These are phyloP conservation scores for Hemistola chrysoprasaria DNA, from an alignment of 2,888 invertebrate genomes.

Conservation along the genomic window DNA sequence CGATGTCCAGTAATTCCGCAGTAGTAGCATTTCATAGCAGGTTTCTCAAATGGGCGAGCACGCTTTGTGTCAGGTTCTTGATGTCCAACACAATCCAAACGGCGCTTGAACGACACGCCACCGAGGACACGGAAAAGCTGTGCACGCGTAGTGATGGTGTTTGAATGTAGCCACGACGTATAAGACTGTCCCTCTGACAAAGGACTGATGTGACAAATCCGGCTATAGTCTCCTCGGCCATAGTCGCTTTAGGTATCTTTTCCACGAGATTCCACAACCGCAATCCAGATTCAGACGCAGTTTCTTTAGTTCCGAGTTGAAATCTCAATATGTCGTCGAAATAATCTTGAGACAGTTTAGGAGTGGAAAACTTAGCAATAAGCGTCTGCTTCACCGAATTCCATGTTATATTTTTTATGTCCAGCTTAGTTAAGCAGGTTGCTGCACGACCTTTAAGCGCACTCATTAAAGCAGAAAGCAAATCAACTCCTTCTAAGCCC, in stretches of 20 bases:
- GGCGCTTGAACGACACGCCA: conserved; percentile 17
- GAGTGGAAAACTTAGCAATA: conserved; percentile 30
- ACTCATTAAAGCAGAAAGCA: conserved; percentile 21
- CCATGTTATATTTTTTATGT: conserved; percentile 24
- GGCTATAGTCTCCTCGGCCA: conserved; percentile 20
- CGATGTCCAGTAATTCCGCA: no score
- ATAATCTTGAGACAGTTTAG: conserved; percentile 29
- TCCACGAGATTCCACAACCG: conserved; percentile 26
- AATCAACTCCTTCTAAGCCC: conserved; percentile 23
- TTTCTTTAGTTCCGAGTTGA: conserved; percentile 23
- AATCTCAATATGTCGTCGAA: conserved; percentile 32
- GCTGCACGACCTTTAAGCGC: conserved; percentile 28
- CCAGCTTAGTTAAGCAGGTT: conserved; percentile 23
- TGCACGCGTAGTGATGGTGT: conserved; percentile 13
- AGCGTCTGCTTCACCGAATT: conserved; percentile 24
- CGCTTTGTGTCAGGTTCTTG: no score
- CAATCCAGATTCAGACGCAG: conserved; percentile 21
- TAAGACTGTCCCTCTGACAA: conserved; percentile 2
- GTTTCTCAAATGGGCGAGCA: no score
- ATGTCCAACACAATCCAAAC: no score
- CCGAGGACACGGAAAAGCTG: conserved; percentile 26
- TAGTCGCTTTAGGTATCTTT: conserved; percentile 17
- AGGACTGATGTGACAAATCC: conserved; percentile 23
- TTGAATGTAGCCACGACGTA: conserved; percentile 16
- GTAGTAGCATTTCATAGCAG: no score